Evolutionary conservation across 2,797 vertebrate genomes (phyloP).

Genomic region (Characodon lateralis): DNA sequence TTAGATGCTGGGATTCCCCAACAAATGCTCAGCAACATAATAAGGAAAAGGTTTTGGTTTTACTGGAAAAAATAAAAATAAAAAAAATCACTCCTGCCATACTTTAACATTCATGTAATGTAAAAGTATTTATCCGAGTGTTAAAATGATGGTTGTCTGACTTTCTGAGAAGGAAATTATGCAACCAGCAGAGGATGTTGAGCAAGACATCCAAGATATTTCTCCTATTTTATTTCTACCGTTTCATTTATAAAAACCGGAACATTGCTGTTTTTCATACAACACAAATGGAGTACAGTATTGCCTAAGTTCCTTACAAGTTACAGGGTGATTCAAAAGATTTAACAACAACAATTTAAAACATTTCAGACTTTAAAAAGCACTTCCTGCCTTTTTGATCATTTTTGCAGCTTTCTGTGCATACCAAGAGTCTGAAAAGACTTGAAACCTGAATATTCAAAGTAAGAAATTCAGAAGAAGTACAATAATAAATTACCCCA

Average conservation of each 20-base stretch:
- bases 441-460: not conserved
- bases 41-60: not conserved
- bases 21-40: not conserved
- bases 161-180: not conserved
- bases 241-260: not conserved
- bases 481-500: too few relatives aligned
- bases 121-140: too few relatives aligned
- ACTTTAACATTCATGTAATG: not conserved
- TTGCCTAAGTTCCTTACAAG: not conserved
- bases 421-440: not conserved
- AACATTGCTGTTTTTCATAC: not conserved
- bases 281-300: not conserved
- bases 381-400: not conserved
- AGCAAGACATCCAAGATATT: not conserved
- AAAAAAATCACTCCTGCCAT: not conserved
- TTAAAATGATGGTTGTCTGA: not conserved
- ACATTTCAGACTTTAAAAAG: not conserved
- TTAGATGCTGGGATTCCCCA: not conserved
- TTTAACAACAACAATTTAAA: not conserved
- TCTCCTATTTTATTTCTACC: not conserved
- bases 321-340: not conserved
- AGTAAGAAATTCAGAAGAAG: too few relatives aligned
- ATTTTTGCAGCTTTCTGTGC: not conserved
- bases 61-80: not conserved
- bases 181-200: slow-evolving; percentile 1